phyloP scores from a whole-genome alignment of 2,888 invertebrate genomes.

The Cartodere bifasciata region DNA sequence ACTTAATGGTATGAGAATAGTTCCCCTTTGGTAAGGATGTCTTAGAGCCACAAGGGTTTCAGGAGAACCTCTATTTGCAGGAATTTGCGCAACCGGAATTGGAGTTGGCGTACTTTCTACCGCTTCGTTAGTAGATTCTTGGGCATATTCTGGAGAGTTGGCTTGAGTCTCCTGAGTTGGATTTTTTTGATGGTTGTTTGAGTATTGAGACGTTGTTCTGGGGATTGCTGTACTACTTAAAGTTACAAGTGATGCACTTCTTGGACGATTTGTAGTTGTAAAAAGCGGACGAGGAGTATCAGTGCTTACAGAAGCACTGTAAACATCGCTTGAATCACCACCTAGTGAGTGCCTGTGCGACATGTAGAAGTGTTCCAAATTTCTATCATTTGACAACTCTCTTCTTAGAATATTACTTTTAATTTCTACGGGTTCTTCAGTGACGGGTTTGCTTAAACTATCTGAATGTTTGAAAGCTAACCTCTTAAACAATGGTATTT shows the following conservation, averaged over 20 bases:
- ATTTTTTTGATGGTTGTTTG: conserved; percentile 19
- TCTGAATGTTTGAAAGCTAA: conserved; percentile 23
- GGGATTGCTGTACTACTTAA: conserved; percentile 19
- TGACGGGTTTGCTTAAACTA: conserved; percentile 39
- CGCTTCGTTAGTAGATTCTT: conserved; percentile 32
- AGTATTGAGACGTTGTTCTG: conserved; percentile 20
- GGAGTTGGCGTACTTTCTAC: conserved; percentile 42
- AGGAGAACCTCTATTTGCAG: conserved; percentile 23
- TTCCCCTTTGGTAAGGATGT: conserved; percentile 30
- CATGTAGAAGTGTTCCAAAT: conserved; percentile 40
- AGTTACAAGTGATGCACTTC: conserved; percentile 39
- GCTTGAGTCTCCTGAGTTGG: conserved; percentile 17
- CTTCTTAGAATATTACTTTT: conserved; percentile 49
- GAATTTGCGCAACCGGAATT: conserved; percentile 43
- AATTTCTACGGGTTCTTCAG: conserved; percentile 35
- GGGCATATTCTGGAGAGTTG: conserved; percentile 21
- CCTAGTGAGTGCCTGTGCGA: conserved; percentile 46
- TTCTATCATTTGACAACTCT: conserved; percentile 42
- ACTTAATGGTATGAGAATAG: conserved; percentile 30
- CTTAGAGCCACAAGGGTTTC: conserved; percentile 37
- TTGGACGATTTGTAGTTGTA: conserved; percentile 50
- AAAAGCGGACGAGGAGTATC: conserved; percentile 54
- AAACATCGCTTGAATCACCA: conserved; percentile 56
- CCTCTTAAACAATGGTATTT: conserved; percentile 23
- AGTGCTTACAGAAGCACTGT: conserved; percentile 50